Evolutionary conservation across 2,113 vertebrate genomes (phyloP), one percentile per base, ranked within the genome.

Genomic region (Caranx melampygus): DNA sequence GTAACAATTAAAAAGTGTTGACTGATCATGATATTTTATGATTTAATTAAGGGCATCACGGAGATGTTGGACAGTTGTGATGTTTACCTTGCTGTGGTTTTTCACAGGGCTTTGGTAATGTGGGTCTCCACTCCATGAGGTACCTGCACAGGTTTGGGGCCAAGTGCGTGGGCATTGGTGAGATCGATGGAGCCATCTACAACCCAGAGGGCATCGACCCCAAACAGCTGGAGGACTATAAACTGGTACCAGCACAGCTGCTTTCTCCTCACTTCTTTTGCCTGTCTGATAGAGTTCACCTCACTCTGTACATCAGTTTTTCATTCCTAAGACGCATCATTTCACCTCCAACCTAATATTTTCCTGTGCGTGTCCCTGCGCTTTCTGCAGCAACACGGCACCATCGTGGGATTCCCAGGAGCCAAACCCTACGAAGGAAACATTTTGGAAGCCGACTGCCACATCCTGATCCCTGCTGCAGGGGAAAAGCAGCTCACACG

Each of bases 211-310:
- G 98, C 65, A 98, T 99, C 57, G 97, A 99, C 93, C 98, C 98
- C 77, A 99, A 99, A 84, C 97, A 98, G 91, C 95, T 99, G 88
- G 98, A 99, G 94, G 98, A 99, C 92, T 99, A 97, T 93, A 99
- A 99, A 88, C 87, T 99, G 97, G 98, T 99, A 94, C 74, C 89
- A 37, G 52, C 68, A 60, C 57, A 34, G 2, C 13, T 58, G 2
- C 0, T 15, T 34, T 58, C 15, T 14, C 9, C 18, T 16, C n/a
- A 31, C 14, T 76, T 14, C 2, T 55, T 16, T 44, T 2, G 3
- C 20, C 3, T 49, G 42, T 21, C 2, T 26, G 1, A 10, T 57
- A 1, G 26, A 26, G 26, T 31, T 52, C 2, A 34, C 21, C 15
- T 5, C 31, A 14, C 3, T 49, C 35, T 44, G 7, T 34, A 10